Conservation (phyloP, 2,888 invertebrate genomes). For the Caradrina clavipalpis region DNA sequence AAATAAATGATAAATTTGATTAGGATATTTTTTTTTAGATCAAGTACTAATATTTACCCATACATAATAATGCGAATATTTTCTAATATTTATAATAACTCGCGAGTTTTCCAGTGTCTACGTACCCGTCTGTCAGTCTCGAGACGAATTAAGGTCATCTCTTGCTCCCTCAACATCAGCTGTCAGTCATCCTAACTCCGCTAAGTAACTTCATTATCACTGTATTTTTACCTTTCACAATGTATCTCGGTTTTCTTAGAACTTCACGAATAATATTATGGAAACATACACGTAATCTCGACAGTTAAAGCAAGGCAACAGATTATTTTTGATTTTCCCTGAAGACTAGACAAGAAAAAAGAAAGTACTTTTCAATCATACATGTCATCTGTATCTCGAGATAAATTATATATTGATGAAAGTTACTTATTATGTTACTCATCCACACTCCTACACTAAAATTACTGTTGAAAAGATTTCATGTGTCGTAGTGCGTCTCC, state of each 20-base stretch:
- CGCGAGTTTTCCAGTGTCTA: conserved; percentile 19
- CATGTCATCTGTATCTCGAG: too few species aligned
- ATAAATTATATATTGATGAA: too few species aligned
- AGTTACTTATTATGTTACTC: not conserved
- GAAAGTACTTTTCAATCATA: too few species aligned
- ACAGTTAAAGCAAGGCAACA: too few species aligned
- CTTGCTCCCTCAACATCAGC: conserved; percentile 61
- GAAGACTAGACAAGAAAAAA: too few species aligned
- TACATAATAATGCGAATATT: not conserved
- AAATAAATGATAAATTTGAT: too few species aligned
- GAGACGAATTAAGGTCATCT: conserved; percentile 65
- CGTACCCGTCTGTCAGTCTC: conserved; percentile 63
- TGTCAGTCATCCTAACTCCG: conserved; percentile 61
- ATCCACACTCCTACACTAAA: not conserved
- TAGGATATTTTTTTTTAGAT: too few species aligned
- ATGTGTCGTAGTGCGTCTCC: conserved; percentile 5
- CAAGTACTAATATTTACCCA: not conserved
- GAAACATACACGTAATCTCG: not conserved
- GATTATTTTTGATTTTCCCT: too few species aligned
- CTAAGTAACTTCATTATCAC: conserved; percentile 55
- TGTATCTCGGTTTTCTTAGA: conserved; percentile 19
- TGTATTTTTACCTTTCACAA: conserved; percentile 30
- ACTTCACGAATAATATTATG: conserved; percentile 11
- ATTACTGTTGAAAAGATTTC: conserved; percentile 4
- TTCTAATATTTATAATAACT: conserved; percentile 16